Evolutionary conservation across 1,140 invertebrate species (phyloP).

Genomic region (Nasonia vitripennis): DNA sequence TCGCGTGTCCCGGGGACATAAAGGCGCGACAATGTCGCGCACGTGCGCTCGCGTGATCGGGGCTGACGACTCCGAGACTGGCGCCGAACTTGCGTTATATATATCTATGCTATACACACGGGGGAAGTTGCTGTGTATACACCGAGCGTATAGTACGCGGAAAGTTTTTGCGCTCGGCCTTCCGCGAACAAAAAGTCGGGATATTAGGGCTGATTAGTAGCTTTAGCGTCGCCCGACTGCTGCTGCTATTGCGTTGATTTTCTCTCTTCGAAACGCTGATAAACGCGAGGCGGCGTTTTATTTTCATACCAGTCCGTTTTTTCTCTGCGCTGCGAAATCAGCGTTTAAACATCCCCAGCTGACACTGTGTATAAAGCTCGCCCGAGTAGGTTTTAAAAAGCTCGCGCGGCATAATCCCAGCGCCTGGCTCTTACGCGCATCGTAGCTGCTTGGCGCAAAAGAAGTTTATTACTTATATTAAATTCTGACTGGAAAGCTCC

Average conservation of each 20-base stretch:
- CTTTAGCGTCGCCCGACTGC: not conserved
- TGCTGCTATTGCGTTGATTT: no score
- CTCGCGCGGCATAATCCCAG: not conserved
- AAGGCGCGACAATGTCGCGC: constrained; percentile 33
- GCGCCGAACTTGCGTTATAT: not conserved
- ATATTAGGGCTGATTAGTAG: not conserved
- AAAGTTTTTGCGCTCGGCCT: not conserved
- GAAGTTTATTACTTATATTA: constrained; percentile 50
- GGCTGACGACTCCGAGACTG: constrained; percentile 16
- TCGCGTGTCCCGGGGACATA: constrained; percentile 45
- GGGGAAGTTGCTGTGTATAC: no score
- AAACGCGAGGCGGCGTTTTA: not conserved
- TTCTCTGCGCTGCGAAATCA: no score
- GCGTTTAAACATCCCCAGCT: no score
- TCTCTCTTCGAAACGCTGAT: no score
- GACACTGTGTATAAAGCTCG: no score
- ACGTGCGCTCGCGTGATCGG: constrained; percentile 26
- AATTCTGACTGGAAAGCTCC: constrained; percentile 29
- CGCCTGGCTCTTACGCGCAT: not conserved
- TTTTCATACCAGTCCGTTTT: no score
- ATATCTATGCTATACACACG: no score
- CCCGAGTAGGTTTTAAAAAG: no score
- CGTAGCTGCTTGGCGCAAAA: constrained; percentile 1
- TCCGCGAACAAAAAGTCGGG: not conserved
- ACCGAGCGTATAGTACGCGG: no score